Conservation (phyloP, 1,140 invertebrate species). For the Megathymus violae region DNA sequence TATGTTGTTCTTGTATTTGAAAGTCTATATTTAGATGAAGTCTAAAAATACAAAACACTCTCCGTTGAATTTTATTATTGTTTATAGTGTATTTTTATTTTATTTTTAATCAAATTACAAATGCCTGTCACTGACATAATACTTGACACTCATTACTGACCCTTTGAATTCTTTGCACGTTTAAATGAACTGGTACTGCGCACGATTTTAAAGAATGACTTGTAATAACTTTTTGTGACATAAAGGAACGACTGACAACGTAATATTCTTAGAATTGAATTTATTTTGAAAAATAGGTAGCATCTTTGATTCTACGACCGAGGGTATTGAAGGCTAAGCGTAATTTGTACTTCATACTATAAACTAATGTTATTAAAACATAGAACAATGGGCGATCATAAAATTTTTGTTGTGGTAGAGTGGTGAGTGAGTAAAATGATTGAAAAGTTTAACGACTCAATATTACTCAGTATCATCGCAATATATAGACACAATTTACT, state of each 20-base stretch:
- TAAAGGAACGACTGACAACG: slow-evolving; percentile 39
- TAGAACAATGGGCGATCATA: too few relatives aligned
- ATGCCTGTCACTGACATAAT: slow-evolving; percentile 24
- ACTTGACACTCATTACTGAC: slow-evolving; percentile 39
- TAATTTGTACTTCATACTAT: not conserved
- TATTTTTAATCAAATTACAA: slow-evolving; percentile 21
- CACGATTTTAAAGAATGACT: slow-evolving; percentile 70
- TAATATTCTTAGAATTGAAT: slow-evolving; percentile 36
- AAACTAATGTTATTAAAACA: too few relatives aligned
- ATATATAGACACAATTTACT: too few relatives aligned
- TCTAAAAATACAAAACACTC: not conserved
- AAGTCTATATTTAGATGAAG: too few relatives aligned
- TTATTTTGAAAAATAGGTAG: slow-evolving; percentile 11
- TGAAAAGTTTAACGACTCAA: too few relatives aligned
- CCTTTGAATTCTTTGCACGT: slow-evolving; percentile 60
- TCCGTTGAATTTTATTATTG: not conserved
- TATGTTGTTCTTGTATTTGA: too few relatives aligned
- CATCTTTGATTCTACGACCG: not conserved
- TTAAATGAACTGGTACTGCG: slow-evolving; percentile 62
- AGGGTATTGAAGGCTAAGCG: too few relatives aligned
- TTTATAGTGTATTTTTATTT: not conserved
- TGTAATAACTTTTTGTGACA: slow-evolving; percentile 56
- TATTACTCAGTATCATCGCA: too few relatives aligned
- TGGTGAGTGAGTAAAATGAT: too few relatives aligned
- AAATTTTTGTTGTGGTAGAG: too few relatives aligned